Percentiles rank a stretch among this genome's conserved stretches.
phyloP scores from a whole-genome alignment of 2,888 invertebrate species.

The Unio delphinus region DNA sequence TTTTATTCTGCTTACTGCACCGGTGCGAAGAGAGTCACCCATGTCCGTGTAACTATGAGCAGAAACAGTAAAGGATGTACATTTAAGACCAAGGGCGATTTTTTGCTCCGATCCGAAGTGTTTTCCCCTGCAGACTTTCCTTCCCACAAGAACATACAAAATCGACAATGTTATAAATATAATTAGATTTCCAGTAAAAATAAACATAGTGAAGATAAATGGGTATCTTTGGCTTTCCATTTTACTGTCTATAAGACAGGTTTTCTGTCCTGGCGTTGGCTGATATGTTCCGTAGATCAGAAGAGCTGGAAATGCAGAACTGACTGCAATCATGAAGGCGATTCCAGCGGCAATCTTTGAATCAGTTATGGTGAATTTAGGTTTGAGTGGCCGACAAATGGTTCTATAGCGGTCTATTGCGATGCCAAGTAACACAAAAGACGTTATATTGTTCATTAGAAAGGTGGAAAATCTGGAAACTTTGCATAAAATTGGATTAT shows the following conservation, averaged over 20 bases:
- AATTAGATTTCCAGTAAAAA: conserved; percentile 24
- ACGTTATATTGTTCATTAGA: conserved; percentile 47
- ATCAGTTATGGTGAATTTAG: conserved; percentile 35
- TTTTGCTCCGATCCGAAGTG: conserved; percentile 4
- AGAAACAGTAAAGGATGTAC: no score
- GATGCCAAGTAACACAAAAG: conserved; percentile 43
- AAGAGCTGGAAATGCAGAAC: conserved; percentile 43
- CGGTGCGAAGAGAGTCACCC: no score
- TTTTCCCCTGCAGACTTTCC: conserved; percentile 19
- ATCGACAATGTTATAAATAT: conserved; percentile 33
- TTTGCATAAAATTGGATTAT: conserved; percentile 41
- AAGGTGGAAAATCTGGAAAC: conserved; percentile 43
- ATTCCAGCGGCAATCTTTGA: conserved; percentile 37
- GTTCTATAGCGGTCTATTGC: conserved; percentile 48
- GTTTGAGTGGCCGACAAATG: conserved; percentile 40
- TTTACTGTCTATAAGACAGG: conserved; percentile 39
- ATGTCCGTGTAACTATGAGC: no score
- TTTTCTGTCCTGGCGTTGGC: conserved; percentile 21
- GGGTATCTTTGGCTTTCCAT: conserved; percentile 26
- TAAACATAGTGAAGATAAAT: conserved; percentile 34
- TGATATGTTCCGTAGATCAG: conserved; percentile 46
- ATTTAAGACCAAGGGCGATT: neutral
- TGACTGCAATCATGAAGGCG: conserved; percentile 27
- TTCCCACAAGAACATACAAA: conserved; percentile 40
- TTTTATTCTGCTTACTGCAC: no score